A percentile compares a stretch with the other conserved stretches of the same genome.
phyloP scores from a whole-genome alignment of 2,797 vertebrate genomes.

The Adrianichthys oophorus region DNA sequence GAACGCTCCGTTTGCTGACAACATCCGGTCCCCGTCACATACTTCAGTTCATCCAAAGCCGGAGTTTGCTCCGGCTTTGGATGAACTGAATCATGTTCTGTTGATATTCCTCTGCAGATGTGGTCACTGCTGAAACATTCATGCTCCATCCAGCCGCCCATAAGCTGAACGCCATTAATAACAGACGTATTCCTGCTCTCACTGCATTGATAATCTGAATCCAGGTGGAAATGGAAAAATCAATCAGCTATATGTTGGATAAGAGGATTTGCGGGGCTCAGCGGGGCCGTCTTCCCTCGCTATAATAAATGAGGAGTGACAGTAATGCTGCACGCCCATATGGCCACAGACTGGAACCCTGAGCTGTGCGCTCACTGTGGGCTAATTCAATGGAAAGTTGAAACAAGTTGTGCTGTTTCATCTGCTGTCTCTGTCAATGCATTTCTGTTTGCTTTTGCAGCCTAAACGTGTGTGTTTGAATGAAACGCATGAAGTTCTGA shows the following conservation, averaged over 20 bases:
- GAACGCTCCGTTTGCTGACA: constrained; percentile 30
- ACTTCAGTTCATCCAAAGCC: constrained; percentile 33
- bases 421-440: constrained; percentile 22
- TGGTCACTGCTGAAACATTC: constrained; percentile 57
- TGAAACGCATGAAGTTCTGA: too few relatives aligned
- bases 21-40: constrained; percentile 28
- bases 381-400: constrained; percentile 58
- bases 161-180: constrained; percentile 54
- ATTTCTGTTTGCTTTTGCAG: too few relatives aligned
- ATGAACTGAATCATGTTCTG: constrained; percentile 42
- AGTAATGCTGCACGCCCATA: constrained; percentile 71
- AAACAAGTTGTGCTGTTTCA: constrained; percentile 30
- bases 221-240: constrained; percentile 48
- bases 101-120: constrained; percentile 51
- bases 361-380: constrained; percentile 26
- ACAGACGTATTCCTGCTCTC: constrained; percentile 60
- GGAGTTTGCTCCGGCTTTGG: constrained; percentile 41
- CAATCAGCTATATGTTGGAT: constrained; percentile 75
- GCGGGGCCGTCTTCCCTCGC: constrained; percentile 52
- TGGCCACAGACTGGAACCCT: constrained; percentile 62
- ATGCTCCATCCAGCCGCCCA: constrained; percentile 40
- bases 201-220: constrained; percentile 66
- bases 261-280: constrained; percentile 72
- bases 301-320: constrained; percentile 69
- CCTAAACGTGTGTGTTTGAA: too few relatives aligned